These are phyloP conservation scores for Listrodromus nycthemerus DNA, from an alignment of 2,888 invertebrate genomes.

Conservation along the genomic window DNA sequence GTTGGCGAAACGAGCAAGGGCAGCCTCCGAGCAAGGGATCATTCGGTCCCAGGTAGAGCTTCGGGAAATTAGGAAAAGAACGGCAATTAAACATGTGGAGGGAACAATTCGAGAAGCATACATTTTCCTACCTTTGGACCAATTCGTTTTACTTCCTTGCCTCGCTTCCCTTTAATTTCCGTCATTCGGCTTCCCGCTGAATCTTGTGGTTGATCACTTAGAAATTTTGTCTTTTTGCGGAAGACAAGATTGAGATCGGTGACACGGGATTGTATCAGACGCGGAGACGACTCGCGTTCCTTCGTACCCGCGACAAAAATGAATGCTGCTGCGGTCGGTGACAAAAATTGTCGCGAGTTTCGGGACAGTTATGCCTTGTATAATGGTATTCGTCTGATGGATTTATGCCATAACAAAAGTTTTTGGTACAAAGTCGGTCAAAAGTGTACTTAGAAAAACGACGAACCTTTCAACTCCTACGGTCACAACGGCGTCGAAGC, in stretches of 20 bases:
- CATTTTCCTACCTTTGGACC: neutral
- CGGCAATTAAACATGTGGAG: constrained; percentile 28
- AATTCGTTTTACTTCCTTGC: constrained; percentile 13
- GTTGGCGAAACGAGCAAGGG: constrained; percentile 23
- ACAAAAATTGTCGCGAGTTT: constrained; percentile 2
- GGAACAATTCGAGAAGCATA: neutral
- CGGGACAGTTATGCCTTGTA: neutral
- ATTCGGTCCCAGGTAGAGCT: constrained; percentile 9
- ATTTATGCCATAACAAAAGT: neutral
- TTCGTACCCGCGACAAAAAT: neutral
- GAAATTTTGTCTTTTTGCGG: neutral
- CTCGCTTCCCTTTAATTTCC: neutral
- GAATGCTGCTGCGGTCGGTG: neutral
- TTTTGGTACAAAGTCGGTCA: neutral
- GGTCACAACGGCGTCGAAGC: constrained; percentile 6
- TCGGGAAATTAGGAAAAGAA: neutral
- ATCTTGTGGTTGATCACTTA: neutral
- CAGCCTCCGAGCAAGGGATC: neutral
- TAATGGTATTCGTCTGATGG: neutral
- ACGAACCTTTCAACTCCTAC: neutral
- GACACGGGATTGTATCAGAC: neutral
- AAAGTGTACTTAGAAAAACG: constrained; percentile 8
- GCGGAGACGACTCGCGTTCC: neutral
- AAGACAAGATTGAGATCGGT: neutral
- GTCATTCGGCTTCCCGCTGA: neutral